phyloP scores from a whole-genome alignment of 2,113 vertebrate genomes.

The Azemiops feae region DNA sequence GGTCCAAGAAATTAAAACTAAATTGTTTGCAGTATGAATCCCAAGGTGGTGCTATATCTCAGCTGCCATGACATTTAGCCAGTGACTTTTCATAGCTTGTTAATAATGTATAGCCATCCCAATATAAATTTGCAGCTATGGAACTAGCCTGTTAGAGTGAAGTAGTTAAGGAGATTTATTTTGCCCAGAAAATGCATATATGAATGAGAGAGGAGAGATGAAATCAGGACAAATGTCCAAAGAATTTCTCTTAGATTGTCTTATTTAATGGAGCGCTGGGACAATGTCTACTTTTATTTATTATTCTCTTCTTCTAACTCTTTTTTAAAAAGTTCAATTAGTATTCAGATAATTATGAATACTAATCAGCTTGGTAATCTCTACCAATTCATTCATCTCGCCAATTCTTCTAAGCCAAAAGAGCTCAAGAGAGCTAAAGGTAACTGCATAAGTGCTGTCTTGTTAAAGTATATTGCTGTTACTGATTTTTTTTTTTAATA shows the following conservation, averaged over 20 bases:
- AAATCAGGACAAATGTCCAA: conserved; percentile 54
- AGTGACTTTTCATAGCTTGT: conserved; percentile 77
- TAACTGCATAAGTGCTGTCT: conserved; percentile 16
- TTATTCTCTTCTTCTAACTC: conserved; percentile 36
- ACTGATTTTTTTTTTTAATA: conserved; percentile 30
- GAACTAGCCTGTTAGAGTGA: conserved; percentile 60
- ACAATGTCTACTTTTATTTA: conserved; percentile 21
- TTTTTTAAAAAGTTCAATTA: conserved; percentile 1
- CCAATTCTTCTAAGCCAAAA: conserved; percentile 33
- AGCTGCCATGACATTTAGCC: conserved; percentile 73
- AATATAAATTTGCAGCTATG: conserved; percentile 73
- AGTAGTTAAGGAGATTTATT: conserved; percentile 76
- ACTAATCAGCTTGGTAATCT: conserved; percentile 5
- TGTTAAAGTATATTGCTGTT: conserved; percentile 28
- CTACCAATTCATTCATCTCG: conserved; percentile 2
- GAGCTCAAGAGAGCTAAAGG: background rate
- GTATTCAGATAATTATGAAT: conserved; percentile 19
- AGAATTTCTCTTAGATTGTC: conserved; percentile 48
- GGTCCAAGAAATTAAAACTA: conserved; percentile 76
- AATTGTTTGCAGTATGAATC: conserved; percentile 79
- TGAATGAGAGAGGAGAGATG: conserved; percentile 43
- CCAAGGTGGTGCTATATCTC: conserved; percentile 70
- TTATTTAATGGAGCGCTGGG: conserved; percentile 9
- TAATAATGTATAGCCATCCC: conserved; percentile 76
- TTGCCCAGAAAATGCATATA: conserved; percentile 65